Evolutionary conservation across 1,140 invertebrate species (phyloP).

Genomic region (Chlorops oryzae): DNA sequence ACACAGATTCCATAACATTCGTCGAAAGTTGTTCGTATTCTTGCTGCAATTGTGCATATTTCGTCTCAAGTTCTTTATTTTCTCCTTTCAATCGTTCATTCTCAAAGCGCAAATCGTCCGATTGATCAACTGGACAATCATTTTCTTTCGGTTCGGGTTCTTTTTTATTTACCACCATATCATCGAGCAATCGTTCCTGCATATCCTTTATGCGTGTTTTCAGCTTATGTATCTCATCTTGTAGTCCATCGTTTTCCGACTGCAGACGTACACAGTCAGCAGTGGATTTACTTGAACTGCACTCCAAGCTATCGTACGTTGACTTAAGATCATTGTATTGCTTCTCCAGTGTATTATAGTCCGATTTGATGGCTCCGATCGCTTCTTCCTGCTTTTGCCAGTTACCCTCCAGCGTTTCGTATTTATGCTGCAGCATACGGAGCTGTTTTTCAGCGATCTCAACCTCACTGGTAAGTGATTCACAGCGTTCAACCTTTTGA

Average conservation of each 20-base stretch:
- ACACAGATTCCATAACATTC: conserved; percentile 23
- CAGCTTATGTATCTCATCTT: conserved; percentile 21
- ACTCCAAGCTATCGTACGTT: conserved; percentile 19
- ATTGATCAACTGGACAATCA: background rate
- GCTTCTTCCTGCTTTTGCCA: conserved; percentile 12
- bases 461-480: conserved; percentile 17
- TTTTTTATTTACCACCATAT: background rate
- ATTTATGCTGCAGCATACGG: conserved; percentile 18
- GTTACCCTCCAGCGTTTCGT: conserved; percentile 17
- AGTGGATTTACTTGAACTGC: background rate
- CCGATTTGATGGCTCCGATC: conserved; percentile 17
- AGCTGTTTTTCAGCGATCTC: conserved; percentile 16
- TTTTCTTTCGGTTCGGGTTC: background rate
- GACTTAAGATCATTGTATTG: conserved; percentile 26
- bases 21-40: conserved; percentile 26
- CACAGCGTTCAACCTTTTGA: conserved; percentile 16
- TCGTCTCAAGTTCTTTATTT: conserved; percentile 8
- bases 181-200: conserved; percentile 12
- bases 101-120: background rate
- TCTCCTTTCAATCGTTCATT: conserved; percentile 10
- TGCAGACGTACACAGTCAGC: conserved; percentile 17
- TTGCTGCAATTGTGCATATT: conserved; percentile 9
- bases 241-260: conserved; percentile 15
- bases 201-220: conserved; percentile 24
- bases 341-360: conserved; percentile 21